Base-by-base conservation (phyloP, 1,140 invertebrate genomes). In the Ostrea denselamellosa region DNA sequence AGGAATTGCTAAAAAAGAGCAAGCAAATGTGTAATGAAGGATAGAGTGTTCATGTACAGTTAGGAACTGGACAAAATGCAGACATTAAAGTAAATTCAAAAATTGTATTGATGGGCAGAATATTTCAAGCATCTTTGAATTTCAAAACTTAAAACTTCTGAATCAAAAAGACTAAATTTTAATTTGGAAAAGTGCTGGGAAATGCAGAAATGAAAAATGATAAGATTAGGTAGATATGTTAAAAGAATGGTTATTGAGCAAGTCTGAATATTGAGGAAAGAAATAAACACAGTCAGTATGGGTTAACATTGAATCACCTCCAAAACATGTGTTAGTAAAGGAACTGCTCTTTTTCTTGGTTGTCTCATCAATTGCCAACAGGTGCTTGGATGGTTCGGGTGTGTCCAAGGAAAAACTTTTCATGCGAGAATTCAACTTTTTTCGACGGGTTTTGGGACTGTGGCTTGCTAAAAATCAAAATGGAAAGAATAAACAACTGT, bases 321-420 rank as follows among this genome's bases (percentile, higher is more conserved):
- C 93, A 90, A 93, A 92, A 90, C 92, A 93, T 54, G 91, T 94
- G 90, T 94, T 93, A 86, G 93, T 93, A 87, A 93, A 93, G 22
- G 93, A 94, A 90, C 90, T 93, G 89, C 92, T 96, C 77, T 96
- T 96, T 92, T 96, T 96, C 92, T 96, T 96, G 58, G 95, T 96
- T 71, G 95, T 95, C 94, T 91, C 97, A 96, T 92, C 97, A 96
- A 91, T 98, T 95, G 95, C 97, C 96, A 93, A 90, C 25, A 92
- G 90, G 92, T 97, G 97, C 95, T 98, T 97, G 25, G 97, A 97
- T 86, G 97, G 97, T 95, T 99, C 98, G 28, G 98, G 98, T 14
- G 98, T 98, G 95, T 99, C 98, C 96, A 99, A 95, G 65, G 98
- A 99, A 91, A 99, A 96, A 94, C 98, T 98, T 96, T 99, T 99